phyloP scores from a whole-genome alignment of 2,797 vertebrate species.

The Labroides dimidiatus region DNA sequence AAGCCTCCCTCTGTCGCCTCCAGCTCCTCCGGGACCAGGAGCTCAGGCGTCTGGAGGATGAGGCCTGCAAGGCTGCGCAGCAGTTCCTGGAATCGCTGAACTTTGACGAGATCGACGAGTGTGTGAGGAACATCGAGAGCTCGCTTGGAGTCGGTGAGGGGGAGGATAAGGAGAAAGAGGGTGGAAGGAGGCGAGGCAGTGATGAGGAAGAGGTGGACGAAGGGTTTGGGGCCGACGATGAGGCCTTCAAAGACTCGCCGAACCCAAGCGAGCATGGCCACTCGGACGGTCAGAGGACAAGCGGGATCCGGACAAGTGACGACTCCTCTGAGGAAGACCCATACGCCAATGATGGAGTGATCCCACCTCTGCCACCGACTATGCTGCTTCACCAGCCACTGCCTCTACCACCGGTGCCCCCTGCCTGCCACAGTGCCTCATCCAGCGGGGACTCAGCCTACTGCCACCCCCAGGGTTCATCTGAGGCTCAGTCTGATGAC shows the following conservation, averaged over 20 bases:
- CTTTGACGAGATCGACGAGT: constrained; percentile 97
- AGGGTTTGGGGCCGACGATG: constrained; percentile 95
- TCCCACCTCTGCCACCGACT: constrained; percentile 81
- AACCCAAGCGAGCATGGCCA: constrained; percentile 96
- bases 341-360: constrained; percentile 91
- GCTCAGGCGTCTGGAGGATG: constrained; percentile 91
- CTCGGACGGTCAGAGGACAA: constrained; percentile 95
- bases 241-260: constrained; percentile 95
- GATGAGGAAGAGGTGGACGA: constrained; percentile 95
- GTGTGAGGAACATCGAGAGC: constrained; percentile 94
- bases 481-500: constrained; percentile 77
- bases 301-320: constrained; percentile 96
- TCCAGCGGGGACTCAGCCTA: constrained; percentile 86
- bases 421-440: constrained; percentile 78
- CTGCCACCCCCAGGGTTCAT: constrained; percentile 82
- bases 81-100: constrained; percentile 97
- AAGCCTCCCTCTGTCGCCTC: constrained; percentile 90
- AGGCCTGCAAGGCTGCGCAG: constrained; percentile 94
- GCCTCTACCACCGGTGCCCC: constrained; percentile 63
- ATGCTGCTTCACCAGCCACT: constrained; percentile 71
- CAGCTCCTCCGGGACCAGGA: constrained; percentile 92
- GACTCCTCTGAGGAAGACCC: constrained; percentile 98
- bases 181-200: constrained; percentile 32
- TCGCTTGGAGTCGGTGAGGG: constrained; percentile 82
- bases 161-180: constrained; percentile 56